phyloP scores from a whole-genome alignment of 2,888 invertebrate species.

The Dioctria rufipes region DNA sequence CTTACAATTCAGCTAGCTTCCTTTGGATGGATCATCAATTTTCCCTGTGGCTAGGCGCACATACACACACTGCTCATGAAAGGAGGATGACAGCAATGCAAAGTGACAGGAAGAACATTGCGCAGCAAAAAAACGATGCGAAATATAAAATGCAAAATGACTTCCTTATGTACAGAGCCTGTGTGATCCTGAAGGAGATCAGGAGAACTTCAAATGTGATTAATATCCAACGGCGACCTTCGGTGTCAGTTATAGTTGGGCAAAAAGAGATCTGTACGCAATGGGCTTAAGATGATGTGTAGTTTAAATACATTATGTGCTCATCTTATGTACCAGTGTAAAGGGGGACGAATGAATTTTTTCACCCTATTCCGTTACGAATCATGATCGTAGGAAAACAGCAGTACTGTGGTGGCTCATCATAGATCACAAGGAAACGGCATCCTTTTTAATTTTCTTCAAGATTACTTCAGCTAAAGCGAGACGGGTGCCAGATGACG shows the following conservation, averaged over 20 bases:
- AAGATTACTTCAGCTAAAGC: slow-evolving; percentile 15
- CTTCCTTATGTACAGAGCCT: slow-evolving; percentile 29
- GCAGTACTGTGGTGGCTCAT: slow-evolving; percentile 10
- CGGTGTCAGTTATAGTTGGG: background rate
- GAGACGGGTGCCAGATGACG: slow-evolving; percentile 56
- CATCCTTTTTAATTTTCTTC: slow-evolving; percentile 31
- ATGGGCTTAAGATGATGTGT: slow-evolving; percentile 3
- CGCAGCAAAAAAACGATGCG: slow-evolving; percentile 7
- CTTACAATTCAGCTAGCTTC: background rate
- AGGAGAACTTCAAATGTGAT: slow-evolving; percentile 24
- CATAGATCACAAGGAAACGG: slow-evolving; percentile 39
- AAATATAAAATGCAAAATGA: slow-evolving; percentile 27
- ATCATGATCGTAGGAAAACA: background rate
- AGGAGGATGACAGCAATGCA: slow-evolving; percentile 52
- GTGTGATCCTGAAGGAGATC: background rate
- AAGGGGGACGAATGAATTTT: slow-evolving; percentile 11
- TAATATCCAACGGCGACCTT: slow-evolving; percentile 29
- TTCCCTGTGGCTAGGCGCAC: slow-evolving; percentile 28
- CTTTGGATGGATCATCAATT: slow-evolving; percentile 36
- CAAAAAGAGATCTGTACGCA: background rate
- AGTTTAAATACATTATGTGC: background rate
- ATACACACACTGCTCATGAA: background rate
- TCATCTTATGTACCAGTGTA: slow-evolving; percentile 24
- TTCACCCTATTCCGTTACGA: slow-evolving; percentile 41
- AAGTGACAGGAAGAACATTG: slow-evolving; percentile 57